These are phyloP conservation scores for Enoplolaimus lenunculus DNA, from an alignment of 2,888 invertebrate genomes.

Conservation along the genomic window DNA sequence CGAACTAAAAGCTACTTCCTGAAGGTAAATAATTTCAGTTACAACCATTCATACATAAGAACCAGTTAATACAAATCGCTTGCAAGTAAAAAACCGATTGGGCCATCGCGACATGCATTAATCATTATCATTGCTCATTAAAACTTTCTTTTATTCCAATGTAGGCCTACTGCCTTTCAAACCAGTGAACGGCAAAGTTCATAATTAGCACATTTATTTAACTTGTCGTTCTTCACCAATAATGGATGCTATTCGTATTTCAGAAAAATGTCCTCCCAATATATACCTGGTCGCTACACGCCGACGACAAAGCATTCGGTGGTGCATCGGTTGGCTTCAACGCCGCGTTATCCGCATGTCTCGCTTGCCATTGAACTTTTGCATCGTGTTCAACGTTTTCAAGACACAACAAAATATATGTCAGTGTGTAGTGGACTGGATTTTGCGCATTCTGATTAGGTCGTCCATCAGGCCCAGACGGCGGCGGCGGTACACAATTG, in stretches of 20 bases:
- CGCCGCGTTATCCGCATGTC: neutral
- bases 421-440: constrained; percentile 49
- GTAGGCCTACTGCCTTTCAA: too few species aligned
- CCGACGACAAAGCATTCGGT: neutral
- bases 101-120: too few species aligned
- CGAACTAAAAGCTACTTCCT: too few species aligned
- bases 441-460: neutral
- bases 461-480: neutral
- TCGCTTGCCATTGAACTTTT: constrained; percentile 25
- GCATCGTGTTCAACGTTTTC: constrained; percentile 50
- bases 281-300: neutral
- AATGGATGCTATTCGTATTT: constrained; percentile 47
- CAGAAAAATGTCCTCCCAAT: neutral
- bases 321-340: neutral
- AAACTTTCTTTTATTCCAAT: too few species aligned
- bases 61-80: too few species aligned
- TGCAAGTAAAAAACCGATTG: too few species aligned
- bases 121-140: too few species aligned
- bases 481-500: constrained; percentile 52
- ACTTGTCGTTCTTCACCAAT: too few species aligned
- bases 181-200: too few species aligned
- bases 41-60: too few species aligned
- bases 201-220: too few species aligned
- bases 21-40: too few species aligned
- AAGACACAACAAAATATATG: constrained; percentile 78